phyloP scores from a whole-genome alignment of 2,797 vertebrate species.

The Centropyge bicolor region DNA sequence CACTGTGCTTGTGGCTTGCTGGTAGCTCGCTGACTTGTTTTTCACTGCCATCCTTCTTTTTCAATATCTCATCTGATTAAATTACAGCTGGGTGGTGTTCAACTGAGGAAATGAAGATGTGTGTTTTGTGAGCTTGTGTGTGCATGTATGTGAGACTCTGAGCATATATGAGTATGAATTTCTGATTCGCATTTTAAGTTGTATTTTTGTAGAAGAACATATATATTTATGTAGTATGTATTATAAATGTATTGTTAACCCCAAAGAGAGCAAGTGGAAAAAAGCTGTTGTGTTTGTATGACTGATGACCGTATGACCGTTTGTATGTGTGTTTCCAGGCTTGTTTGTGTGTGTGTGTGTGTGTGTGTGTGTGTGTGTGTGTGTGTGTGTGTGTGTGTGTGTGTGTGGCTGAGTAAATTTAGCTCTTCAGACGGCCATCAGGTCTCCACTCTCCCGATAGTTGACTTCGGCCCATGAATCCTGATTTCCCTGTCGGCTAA shows the following conservation, averaged over 20 bases:
- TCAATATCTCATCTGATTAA: conserved; percentile 69
- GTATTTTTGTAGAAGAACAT: not conserved
- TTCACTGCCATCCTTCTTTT: conserved; percentile 40
- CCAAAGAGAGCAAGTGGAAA: not conserved
- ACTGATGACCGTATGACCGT: too few relatives aligned
- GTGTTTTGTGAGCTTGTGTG: conserved; percentile 6
- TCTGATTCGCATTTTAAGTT: not conserved
- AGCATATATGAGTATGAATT: not conserved
- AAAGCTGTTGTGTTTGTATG: not conserved
- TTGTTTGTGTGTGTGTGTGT: conserved; percentile 14
- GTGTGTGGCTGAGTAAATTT: conserved; percentile 46
- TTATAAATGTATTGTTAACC: not conserved
- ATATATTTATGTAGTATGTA: too few relatives aligned
- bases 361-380: conserved; percentile 17
- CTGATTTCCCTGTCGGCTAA: conserved; percentile 68
- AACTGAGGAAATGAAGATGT: conserved; percentile 59
- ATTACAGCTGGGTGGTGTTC: conserved; percentile 66
- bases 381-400: conserved; percentile 26
- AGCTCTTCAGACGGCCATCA: conserved; percentile 39
- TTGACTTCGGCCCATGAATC: conserved; percentile 68
- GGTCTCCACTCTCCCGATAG: conserved; percentile 35
- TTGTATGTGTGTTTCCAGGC: conserved; percentile 8
- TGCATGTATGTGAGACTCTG: not conserved
- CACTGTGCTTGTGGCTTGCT: conserved; percentile 52
- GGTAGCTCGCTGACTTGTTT: conserved; percentile 52